These are phyloP conservation scores for Sminthurides bifidus DNA, from an alignment of 1,140 invertebrate genomes.

Conservation along the genomic window DNA sequence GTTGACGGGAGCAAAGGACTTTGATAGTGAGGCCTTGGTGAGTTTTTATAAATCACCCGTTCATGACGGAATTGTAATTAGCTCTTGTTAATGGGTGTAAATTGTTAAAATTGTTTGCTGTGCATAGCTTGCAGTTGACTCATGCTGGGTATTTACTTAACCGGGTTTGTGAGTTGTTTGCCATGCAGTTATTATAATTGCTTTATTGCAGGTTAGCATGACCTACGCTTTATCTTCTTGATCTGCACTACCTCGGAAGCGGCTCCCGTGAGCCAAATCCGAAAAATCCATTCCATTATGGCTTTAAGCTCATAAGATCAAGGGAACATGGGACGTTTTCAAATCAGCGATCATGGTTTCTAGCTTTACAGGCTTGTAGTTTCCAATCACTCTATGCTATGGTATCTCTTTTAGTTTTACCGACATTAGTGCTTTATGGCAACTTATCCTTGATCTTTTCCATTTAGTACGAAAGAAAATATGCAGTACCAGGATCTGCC, in stretches of 20 bases:
- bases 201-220: conserved; percentile 19
- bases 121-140: no score
- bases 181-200: no score
- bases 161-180: no score
- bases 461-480: conserved; percentile 7
- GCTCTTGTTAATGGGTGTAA: no score
- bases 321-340: conserved; percentile 14
- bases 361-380: neutral
- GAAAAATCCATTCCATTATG: conserved; percentile 21
- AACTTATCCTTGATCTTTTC: conserved; percentile 10
- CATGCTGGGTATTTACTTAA: no score
- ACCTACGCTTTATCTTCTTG: conserved; percentile 8
- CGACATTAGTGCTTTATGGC: neutral
- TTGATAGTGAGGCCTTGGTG: conserved; percentile 12
- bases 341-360: conserved; percentile 10
- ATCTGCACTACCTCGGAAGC: conserved; percentile 5
- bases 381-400: conserved; percentile 7
- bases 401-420: conserved; percentile 1
- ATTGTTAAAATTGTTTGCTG: no score
- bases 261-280: conserved; percentile 11
- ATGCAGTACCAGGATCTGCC: conserved; percentile 6
- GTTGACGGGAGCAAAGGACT: conserved; percentile 1
- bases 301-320: conserved; percentile 4
- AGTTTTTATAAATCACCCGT: no score
- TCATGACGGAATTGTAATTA: no score